Percentiles rank a stretch among this genome's conserved stretches.
Conservation (phyloP, 2,888 invertebrate species). For the Zele albiditarsus region DNA sequence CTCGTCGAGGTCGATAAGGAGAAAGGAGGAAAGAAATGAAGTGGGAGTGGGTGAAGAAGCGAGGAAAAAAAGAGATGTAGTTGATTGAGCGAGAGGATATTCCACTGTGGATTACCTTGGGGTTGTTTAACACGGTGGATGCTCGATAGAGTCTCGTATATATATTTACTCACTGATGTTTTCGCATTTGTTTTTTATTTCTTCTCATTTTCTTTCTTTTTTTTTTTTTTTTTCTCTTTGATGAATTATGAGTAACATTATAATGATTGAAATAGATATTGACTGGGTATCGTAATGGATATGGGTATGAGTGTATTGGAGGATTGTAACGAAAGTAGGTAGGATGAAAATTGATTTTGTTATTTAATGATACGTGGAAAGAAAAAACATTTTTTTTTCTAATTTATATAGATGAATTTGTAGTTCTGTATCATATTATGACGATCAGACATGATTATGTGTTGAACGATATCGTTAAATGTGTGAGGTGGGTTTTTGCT, state of each 20-base stretch:
- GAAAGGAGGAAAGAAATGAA: conserved; percentile 26
- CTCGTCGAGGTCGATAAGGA: conserved; percentile 35
- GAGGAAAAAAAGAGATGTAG: conserved; percentile 5
- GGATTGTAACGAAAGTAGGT: no score
- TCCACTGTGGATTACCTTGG: conserved; percentile 36
- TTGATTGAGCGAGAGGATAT: conserved; percentile 19
- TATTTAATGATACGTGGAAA: background rate
- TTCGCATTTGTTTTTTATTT: background rate
- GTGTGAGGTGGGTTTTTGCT: conserved; percentile 25
- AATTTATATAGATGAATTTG: conserved; percentile 14
- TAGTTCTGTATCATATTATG: background rate
- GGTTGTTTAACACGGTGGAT: conserved; percentile 29
- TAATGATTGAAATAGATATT: conserved; percentile 1
- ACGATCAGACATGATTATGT: conserved; percentile 5
- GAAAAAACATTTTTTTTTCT: background rate
- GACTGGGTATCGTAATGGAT: background rate
- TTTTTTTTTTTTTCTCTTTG: background rate
- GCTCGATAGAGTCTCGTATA: background rate
- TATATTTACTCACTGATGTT: background rate
- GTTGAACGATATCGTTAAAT: conserved; percentile 34
- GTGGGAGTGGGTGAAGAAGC: conserved; percentile 26
- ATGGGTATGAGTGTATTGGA: no score
- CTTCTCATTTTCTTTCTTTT: background rate
- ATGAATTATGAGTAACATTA: background rate
- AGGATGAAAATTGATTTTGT: no score